These are phyloP conservation scores for Aromia moschata DNA, from an alignment of 2,888 invertebrate species.

Conservation along the genomic window DNA sequence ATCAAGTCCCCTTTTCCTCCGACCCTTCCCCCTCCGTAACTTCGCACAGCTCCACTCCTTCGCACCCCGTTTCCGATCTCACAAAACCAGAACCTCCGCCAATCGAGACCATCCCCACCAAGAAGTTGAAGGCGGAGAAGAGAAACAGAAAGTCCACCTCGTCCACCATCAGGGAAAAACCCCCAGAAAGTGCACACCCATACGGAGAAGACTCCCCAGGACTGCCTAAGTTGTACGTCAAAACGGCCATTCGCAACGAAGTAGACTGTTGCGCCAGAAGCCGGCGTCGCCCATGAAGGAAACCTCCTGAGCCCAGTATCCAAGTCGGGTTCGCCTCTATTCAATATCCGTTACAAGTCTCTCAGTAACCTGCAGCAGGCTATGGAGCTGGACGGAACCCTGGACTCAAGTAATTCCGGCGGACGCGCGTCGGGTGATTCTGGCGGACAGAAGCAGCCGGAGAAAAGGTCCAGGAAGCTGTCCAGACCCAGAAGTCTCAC, in stretches of 20 bases:
- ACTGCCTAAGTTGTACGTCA: conserved; percentile 81
- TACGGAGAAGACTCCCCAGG: conserved; percentile 70
- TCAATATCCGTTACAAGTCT: conserved; percentile 78
- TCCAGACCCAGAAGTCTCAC: conserved; percentile 87
- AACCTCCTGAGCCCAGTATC: conserved; percentile 72
- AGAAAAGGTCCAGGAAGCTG: conserved; percentile 81
- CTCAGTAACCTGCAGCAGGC: conserved; percentile 78
- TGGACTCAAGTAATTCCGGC: conserved; percentile 89
- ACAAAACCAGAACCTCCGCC: conserved; percentile 89
- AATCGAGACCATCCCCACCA: conserved; percentile 89
- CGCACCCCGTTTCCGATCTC: conserved; percentile 55
- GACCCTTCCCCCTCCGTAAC: conserved; percentile 64
- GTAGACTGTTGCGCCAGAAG: conserved; percentile 75
- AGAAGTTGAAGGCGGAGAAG: conserved; percentile 79
- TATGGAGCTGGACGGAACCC: conserved; percentile 78
- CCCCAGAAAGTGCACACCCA: conserved; percentile 57
- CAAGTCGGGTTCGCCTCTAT: conserved; percentile 79
- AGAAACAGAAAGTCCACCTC: conserved; percentile 76
- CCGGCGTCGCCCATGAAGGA: conserved; percentile 79
- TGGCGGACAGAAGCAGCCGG: conserved; percentile 78
- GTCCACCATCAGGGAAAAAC: conserved; percentile 62
- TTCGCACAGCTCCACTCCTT: conserved; percentile 61
- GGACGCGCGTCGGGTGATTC: conserved; percentile 88
- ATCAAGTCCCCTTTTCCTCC: conserved; percentile 73
- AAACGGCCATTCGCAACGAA: conserved; percentile 76